Evolutionary conservation across 2,888 invertebrate species (phyloP).

Genomic region (Platyscelio sp.): DNA sequence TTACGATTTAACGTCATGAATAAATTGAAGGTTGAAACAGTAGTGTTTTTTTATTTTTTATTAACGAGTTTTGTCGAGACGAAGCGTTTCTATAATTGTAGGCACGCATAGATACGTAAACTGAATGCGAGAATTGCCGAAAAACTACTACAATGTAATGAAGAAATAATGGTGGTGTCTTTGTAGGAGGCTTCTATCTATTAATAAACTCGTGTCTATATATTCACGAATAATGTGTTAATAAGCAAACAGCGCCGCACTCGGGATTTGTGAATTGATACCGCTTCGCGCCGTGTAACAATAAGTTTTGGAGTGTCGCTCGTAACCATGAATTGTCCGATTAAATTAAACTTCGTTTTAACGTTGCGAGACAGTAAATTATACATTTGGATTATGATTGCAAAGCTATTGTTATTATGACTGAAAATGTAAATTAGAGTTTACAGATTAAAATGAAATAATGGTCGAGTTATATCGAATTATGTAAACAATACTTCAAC

Average conservation of each 20-base stretch:
- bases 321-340: not conserved
- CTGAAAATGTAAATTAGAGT: too few species aligned
- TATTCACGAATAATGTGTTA: conserved; percentile 68
- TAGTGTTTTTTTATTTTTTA: too few species aligned
- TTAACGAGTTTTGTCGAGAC: not conserved
- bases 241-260: conserved; percentile 51
- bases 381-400: too few species aligned
- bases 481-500: too few species aligned
- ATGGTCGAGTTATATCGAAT: too few species aligned
- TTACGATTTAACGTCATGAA: too few species aligned
- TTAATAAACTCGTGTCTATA: conserved; percentile 65
- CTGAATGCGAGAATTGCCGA: conserved; percentile 3
- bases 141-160: conserved; percentile 35
- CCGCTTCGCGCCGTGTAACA: conserved; percentile 8
- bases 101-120: not conserved
- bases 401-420: too few species aligned
- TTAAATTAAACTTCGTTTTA: not conserved
- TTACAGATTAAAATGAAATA: too few species aligned
- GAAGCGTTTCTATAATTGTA: conserved; percentile 41
- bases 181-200: conserved; percentile 60
- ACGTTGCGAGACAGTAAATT: too few species aligned
- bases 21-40: too few species aligned
- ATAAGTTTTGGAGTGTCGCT: not conserved
- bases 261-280: conserved; percentile 14
- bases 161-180: conserved; percentile 56